Base-by-base conservation (phyloP, 2,888 invertebrate species). In the Neoascia interrupta region DNA sequence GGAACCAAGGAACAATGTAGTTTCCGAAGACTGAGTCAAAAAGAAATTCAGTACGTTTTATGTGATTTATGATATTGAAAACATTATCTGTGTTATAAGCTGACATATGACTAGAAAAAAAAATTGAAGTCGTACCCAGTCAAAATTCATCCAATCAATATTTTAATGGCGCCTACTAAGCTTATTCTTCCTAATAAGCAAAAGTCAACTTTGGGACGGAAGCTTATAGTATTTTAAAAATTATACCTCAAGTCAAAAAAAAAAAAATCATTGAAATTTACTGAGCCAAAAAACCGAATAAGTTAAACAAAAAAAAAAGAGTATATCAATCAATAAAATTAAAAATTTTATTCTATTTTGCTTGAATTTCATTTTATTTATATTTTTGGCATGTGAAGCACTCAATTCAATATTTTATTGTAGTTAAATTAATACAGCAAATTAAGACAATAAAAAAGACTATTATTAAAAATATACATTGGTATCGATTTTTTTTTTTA, bases 301-400 rank as follows among this genome's bases (percentile, higher is more conserved):
- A 45, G 8, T 21, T 13, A 2, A 53, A 3, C n/a, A 2, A 56
- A 5, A 56, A 2, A 3, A 47, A 28, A 43, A 28, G 3, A 21
- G 19, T 36, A 5, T 11, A 4, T 16, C 16, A 8, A 28, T 6
- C 8, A 45, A 19, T 41, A 28, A 1, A 34, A 51, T 26, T 37
- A 36, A 6, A 31, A 31, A 31, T n/a, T 39, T 3, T n/a, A n/a
- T n/a, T 37, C 11, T 26, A 5, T 11, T 21, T 6, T 34, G 23
- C 39, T 28, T 54, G 37, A 45, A 26, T 60, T 54, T 10, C 10
- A 26, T 51, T 51, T 1, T 15, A 19, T 61, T 3, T 19, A 5
- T 49, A 49, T 45, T 39, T 53, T 69, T 63, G 56, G 63, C 49
- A 63, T 56, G 53, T 45, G 36, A 69, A 75, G 75, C 63, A 64